Evolutionary conservation across 1,140 invertebrate genomes (phyloP), one percentile per base, ranked within the genome.

Genomic region (Drosophila fuyamai): DNA sequence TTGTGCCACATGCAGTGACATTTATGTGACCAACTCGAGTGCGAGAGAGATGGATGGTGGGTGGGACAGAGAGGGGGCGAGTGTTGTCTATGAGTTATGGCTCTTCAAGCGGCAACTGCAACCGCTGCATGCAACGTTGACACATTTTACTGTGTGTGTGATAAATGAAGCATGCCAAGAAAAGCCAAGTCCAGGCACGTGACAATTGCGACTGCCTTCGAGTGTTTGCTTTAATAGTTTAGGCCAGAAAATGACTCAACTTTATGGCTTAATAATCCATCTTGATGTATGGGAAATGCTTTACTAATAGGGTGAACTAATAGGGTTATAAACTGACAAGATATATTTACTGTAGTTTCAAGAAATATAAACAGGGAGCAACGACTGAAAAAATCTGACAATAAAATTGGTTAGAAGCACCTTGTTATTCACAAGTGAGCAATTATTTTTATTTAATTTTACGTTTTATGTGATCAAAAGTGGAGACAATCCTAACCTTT

Each of bases 1-100:
- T 79, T 81, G 63, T 81, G 82, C 81, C 82, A 86, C 81, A 86
- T 85, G 74, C 82, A 81, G 68, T 75, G 78, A 85, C 82, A 85
- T 78, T 81, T 86, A 85, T 85, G 78, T 75, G 67, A 81, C 81
- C 80, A 80, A 77, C 71, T 70, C 32, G 50, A 70, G 32, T 43
- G 48, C 43, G 63, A 55, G 43, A 14, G 41, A 53, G 50, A 62
- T 18, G 59, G 63, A 61, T 60, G 51, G 14, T 13, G 13, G 35
- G 10, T 13, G 51, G 16, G 41, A 48, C 48, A 60, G 59, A 57
- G 58, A 70, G 29, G n/a, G 4, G 48, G 53, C 54, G 54, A 77
- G 70, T 70, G 73, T 77, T 78, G 81, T 67, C 82, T 58, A 82
- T 85, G 82, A 85, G 50, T 86, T 81, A 85, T 85, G 79, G 46